Conservation (phyloP, 2,113 vertebrate species). For the Ailurus styani region DNA sequence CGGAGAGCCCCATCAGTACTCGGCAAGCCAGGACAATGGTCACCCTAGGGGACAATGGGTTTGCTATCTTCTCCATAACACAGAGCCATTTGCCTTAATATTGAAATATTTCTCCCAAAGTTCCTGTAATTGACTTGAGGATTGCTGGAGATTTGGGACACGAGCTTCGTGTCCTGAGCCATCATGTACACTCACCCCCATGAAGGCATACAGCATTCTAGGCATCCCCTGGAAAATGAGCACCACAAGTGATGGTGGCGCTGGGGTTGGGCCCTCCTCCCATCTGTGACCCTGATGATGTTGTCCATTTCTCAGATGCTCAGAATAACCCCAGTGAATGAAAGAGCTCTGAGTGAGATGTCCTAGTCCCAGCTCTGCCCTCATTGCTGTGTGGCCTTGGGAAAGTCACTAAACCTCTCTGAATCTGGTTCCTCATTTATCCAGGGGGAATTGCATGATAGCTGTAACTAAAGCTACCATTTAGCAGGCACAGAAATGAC, state of each 20-base stretch:
- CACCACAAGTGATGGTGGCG: not conserved
- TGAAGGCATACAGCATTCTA: not conserved
- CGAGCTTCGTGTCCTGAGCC: not conserved
- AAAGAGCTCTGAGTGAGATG: not conserved
- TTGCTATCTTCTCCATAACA: not conserved
- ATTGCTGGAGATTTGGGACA: not conserved
- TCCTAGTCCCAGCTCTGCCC: not conserved
- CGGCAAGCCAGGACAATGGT: not conserved
- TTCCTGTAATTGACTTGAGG: too few relatives aligned
- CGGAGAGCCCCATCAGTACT: not conserved
- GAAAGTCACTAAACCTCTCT: not conserved
- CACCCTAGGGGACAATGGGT: accelerated
- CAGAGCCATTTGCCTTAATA: not conserved
- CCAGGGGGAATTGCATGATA: not conserved
- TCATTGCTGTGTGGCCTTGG: not conserved
- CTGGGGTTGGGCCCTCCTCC: not conserved
- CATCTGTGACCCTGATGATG: not conserved
- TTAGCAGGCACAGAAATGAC: not conserved
- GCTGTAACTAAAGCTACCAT: not conserved
- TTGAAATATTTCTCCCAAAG: not conserved
- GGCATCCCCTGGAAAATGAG: not conserved
- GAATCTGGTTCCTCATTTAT: not conserved
- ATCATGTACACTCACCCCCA: too few relatives aligned
- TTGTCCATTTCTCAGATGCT: not conserved
- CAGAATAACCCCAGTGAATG: not conserved